These are phyloP conservation scores for Hypocryptadius cinnamomeus DNA, from an alignment of 2,113 vertebrate genomes.

Conservation along the genomic window DNA sequence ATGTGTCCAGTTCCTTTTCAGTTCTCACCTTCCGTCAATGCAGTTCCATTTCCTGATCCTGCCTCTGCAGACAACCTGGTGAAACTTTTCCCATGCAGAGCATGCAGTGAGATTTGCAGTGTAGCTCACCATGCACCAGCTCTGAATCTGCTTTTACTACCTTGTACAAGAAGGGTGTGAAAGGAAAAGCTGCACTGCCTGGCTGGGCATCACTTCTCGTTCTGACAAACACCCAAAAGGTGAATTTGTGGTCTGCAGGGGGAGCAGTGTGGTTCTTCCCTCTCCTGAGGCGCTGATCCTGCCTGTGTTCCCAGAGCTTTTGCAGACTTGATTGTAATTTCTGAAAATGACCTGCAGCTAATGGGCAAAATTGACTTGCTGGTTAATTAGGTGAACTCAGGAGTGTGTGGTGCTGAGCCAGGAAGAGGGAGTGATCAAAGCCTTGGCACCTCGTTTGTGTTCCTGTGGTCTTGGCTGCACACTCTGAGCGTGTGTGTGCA, in stretches of 20 bases:
- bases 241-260: not conserved
- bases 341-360: not conserved
- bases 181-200: not conserved
- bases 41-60: not conserved
- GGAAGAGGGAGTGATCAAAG: not conserved
- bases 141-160: not conserved
- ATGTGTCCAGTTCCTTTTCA: not conserved
- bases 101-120: not conserved
- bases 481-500: too few relatives aligned
- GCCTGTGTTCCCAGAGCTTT: not conserved
- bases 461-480: not conserved
- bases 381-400: not conserved
- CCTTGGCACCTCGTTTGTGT: not conserved
- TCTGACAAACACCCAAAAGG: not conserved
- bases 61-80: not conserved
- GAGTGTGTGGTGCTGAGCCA: not conserved
- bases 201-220: not conserved
- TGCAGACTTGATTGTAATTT: not conserved
- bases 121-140: not conserved
- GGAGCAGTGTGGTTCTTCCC: fast-evolving
- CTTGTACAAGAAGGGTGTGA: not conserved
- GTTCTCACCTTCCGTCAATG: not conserved
- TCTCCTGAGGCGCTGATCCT: not conserved
- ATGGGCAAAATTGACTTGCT: not conserved
- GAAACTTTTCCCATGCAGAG: not conserved